These are phyloP conservation scores for Vespertilio murinus DNA, from an alignment of 2,797 vertebrate genomes.

Conservation along the genomic window DNA sequence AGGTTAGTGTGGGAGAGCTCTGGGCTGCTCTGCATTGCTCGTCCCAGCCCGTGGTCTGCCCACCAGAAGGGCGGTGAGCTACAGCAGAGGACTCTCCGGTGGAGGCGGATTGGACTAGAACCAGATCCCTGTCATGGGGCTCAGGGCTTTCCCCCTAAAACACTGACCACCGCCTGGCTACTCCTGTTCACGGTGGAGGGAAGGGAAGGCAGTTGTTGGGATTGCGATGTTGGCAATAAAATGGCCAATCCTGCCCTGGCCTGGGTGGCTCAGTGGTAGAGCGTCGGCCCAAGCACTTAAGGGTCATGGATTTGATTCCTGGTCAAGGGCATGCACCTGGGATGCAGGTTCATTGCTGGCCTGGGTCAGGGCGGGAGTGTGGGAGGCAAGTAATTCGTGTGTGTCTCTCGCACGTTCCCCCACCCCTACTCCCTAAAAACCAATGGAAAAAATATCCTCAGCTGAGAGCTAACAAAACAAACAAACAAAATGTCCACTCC, in stretches of 20 bases:
- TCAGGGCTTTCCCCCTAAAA: neutral
- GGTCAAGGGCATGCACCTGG: no score
- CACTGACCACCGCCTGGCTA: neutral
- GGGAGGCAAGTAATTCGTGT: no score
- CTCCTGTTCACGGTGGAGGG: neutral
- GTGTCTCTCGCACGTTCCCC: no score
- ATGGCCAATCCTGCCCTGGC: neutral
- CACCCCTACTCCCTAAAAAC: no score
- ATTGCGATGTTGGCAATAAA: neutral
- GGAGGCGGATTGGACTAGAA: neutral
- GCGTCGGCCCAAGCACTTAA: no score
- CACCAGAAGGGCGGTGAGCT: neutral
- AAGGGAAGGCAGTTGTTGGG: neutral
- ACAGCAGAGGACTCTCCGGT: neutral
- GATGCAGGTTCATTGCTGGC: no score
- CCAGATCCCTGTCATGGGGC: fast-evolving
- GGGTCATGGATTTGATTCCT: no score
- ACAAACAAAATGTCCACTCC: neutral
- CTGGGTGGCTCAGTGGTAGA: no score
- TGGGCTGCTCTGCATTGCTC: neutral
- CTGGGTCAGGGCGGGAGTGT: no score
- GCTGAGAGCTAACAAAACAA: no score
- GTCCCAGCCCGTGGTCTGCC: neutral
- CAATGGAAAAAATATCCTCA: no score
- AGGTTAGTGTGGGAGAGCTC: neutral